Evolutionary conservation across 2,888 invertebrate species (phyloP).

Genomic region (Clitarchus hookeri): DNA sequence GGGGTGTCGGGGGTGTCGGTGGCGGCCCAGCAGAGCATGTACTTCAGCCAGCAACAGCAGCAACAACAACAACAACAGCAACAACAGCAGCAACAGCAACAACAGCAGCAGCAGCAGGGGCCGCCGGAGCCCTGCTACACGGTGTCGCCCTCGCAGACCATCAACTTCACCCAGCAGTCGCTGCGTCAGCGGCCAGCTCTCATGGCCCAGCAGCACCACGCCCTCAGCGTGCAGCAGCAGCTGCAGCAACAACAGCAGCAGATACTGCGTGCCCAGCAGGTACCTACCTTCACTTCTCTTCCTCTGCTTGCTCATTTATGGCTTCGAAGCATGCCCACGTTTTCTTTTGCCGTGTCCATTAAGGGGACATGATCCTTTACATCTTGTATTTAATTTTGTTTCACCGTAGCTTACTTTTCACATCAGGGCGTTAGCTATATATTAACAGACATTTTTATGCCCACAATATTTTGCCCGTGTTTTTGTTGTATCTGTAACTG

Average conservation of each 20-base stretch:
- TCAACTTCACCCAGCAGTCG: conserved; percentile 78
- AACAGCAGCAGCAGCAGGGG: conserved; percentile 45
- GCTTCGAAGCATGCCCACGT: too few relatives aligned
- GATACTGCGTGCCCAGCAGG: conserved; percentile 29
- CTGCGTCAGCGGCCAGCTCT: conserved; percentile 49
- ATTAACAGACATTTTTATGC: too few relatives aligned
- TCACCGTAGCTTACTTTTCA: too few relatives aligned
- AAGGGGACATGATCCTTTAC: too few relatives aligned
- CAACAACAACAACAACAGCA: conserved; percentile 56
- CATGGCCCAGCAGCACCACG: conserved; percentile 44
- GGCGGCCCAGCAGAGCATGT: conserved; percentile 85
- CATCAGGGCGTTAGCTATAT: too few relatives aligned
- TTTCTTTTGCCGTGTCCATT: too few relatives aligned
- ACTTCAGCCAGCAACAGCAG: conserved; percentile 58
- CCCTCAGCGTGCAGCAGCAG: conserved; percentile 51
- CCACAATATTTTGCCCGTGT: too few relatives aligned
- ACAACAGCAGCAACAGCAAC: too few relatives aligned
- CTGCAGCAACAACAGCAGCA: conserved; percentile 51
- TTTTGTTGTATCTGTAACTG: too few relatives aligned
- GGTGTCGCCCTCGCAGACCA: conserved; percentile 82
- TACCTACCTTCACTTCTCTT: neutral
- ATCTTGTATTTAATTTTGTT: too few relatives aligned
- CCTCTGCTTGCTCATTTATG: too few relatives aligned
- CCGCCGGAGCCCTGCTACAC: conserved; percentile 59
- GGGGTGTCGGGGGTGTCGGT: conserved; percentile 64